These are phyloP conservation scores for Hipposideros armiger DNA, from an alignment of 2,113 vertebrate species.

Conservation along the genomic window DNA sequence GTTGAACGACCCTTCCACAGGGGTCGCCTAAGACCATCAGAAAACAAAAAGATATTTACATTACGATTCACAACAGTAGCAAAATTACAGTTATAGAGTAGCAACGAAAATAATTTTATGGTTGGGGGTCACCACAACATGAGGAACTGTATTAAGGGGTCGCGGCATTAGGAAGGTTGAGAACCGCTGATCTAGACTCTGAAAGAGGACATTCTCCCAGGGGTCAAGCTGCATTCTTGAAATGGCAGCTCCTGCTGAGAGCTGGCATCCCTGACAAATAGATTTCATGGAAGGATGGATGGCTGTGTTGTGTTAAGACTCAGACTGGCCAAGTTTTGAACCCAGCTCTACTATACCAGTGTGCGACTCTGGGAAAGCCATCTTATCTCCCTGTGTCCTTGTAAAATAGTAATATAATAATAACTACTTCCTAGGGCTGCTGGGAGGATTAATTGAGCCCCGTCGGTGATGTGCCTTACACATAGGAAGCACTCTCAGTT, in stretches of 20 bases:
- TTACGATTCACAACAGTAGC: too few species aligned
- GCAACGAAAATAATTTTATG: too few species aligned
- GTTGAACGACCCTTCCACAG: too few species aligned
- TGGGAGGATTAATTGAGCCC: neutral
- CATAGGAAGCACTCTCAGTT: neutral
- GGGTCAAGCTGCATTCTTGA: neutral
- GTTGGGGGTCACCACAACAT: too few species aligned
- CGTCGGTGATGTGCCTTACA: neutral
- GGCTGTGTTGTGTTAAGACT: rapidly evolving
- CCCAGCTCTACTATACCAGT: neutral
- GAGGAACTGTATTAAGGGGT: too few species aligned
- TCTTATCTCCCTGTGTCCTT: neutral
- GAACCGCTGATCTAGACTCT: too few species aligned
- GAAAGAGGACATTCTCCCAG: neutral
- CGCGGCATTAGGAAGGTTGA: too few species aligned
- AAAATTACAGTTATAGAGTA: too few species aligned
- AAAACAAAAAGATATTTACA: too few species aligned
- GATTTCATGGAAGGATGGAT: neutral
- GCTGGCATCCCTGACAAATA: rapidly evolving
- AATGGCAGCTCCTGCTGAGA: neutral
- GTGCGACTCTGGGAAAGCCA: neutral
- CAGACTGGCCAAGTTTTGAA: neutral
- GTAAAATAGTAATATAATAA: neutral
- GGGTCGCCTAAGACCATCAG: too few species aligned
- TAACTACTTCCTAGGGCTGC: rapidly evolving